Base-by-base conservation (phyloP, 1,140 invertebrate genomes). In the Lasioglossum baleicum region DNA sequence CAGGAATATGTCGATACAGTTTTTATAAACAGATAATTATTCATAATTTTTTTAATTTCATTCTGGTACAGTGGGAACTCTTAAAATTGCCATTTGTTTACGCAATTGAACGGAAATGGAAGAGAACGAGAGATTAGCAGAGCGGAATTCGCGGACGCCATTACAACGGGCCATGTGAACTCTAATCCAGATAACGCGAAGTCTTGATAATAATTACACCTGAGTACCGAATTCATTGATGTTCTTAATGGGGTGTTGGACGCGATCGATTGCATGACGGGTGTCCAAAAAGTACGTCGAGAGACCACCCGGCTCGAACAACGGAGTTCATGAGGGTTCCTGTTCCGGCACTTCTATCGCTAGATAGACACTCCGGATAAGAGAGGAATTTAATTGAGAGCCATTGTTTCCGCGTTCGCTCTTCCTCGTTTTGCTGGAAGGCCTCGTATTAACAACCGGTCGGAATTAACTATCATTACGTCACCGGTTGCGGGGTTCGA, bases 301-400 rank as follows among this genome's bases (percentile, higher is more conserved):
- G 35, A 26, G 26, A 0, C 26, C 26, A 61, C 20, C 35, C 7
- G 20, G 8, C 5, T 13, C 40, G 4, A 7, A 4, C 40, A 11
- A 51, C 68, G 56, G 40, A 64, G 7, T 17, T 48, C 48, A 40
- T n/a, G n/a, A 72, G 22, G n/a, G 60, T 65, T 72, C 42, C 68
- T 51, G 68, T 78, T 78, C 76, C 69, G 76, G 75, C 68, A 78
- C 35, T 78, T 78, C 60, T 35, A 56, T 64, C 68, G 69, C 48
- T 42, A 78, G 76, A 78, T 78, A 72, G 76, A 78, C 76, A 78
- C 60, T 78, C 22, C 48, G 68, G 76, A 78, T 78, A 72, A 78
- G 69, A 78, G 76, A 64, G 76, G 76, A 78, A 78, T 78, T 78
- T 72, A 65, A 78, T 78, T 56, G 76, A 78, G 61, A 44, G 76